Base-by-base conservation (phyloP, 2,113 vertebrate species). In the Podarcis raffonei region DNA sequence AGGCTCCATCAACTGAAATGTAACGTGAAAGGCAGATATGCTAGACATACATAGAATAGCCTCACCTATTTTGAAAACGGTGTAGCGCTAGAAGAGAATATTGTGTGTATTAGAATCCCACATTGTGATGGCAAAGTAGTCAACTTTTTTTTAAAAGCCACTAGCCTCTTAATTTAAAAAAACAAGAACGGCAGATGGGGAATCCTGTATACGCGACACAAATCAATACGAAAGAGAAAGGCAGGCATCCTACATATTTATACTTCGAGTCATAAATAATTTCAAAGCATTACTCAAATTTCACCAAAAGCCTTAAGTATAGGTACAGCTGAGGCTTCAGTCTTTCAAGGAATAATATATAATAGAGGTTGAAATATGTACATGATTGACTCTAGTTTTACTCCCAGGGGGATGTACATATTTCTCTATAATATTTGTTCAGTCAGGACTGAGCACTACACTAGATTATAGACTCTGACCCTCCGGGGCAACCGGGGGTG, bases 381-480 rank as follows among this genome's bases (percentile, higher is more conserved):
- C 72, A 13, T 92, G 95, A 94, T 90, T 94, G 94, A 96, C 95
- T 95, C 83, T 92, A 91, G 90, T 94, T 93, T 84, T 59, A 5
- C 91, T 95, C 95, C 84, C 84, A 53, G 87, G 93, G 95, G 93
- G 94, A 93, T 93, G 91, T 90, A 65, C 91, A 81, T 94, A 94
- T 94, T 96, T 97, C 94, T 95, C 95, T 94, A 93, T 96, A 95
- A 93, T 95, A 96, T 95, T 95, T 96, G 84, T 93, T 95, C 94
- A 96, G 94, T 94, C 90, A 94, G 89, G 91, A 92, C 93, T 90
- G 75, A 92, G 89, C 84, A 90, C 92, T 93, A 96, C 95, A 86
- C 87, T 93, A 82, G 88, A 91, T 94, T 95, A 90, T 87, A 95
- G 79, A 89, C 92, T 94, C 87, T 94, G 89, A 97, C 91, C 91